Conservation (phyloP, 2,888 invertebrate genomes). For the Steinernema hermaphroditum region DNA sequence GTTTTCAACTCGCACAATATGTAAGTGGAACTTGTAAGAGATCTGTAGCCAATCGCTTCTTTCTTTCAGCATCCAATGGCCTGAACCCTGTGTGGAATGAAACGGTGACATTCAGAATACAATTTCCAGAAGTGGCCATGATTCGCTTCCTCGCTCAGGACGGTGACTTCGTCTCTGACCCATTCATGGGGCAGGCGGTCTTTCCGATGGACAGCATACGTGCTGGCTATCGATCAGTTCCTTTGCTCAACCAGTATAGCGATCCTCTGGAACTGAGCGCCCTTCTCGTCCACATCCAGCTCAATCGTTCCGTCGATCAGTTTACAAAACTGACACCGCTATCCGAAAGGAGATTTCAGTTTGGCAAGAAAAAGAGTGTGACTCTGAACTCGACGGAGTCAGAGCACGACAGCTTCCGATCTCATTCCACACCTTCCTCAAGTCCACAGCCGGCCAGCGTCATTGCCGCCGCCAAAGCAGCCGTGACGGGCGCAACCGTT, state of each 20-base stretch:
- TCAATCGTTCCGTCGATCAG: constrained; percentile 61
- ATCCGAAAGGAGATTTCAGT: background rate
- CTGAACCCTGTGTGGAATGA: constrained; percentile 92
- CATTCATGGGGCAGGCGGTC: constrained; percentile 93
- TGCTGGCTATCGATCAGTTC: constrained; percentile 82
- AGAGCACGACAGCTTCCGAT: background rate
- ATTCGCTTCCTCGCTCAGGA: constrained; percentile 81
- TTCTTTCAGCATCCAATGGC: constrained; percentile 82
- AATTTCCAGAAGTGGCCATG: constrained; percentile 81
- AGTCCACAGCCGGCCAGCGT: constrained; percentile 14
- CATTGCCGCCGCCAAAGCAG: constrained; percentile 7
- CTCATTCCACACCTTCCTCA: background rate
- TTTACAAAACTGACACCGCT: background rate
- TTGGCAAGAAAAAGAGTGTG: constrained; percentile 9
- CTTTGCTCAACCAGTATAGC: constrained; percentile 83
- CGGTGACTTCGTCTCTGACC: constrained; percentile 89
- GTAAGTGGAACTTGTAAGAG: constrained; percentile 71
- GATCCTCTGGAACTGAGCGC: constrained; percentile 90
- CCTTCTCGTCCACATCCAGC: constrained; percentile 80
- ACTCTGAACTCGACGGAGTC: constrained; percentile 8
- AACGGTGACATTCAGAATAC: constrained; percentile 79
- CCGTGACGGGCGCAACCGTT: background rate
- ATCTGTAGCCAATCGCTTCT: background rate
- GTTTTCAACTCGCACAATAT: constrained; percentile 80
- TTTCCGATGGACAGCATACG: constrained; percentile 75